Base-by-base conservation (phyloP, 2,888 invertebrate genomes). In the Philonicus albiceps region DNA sequence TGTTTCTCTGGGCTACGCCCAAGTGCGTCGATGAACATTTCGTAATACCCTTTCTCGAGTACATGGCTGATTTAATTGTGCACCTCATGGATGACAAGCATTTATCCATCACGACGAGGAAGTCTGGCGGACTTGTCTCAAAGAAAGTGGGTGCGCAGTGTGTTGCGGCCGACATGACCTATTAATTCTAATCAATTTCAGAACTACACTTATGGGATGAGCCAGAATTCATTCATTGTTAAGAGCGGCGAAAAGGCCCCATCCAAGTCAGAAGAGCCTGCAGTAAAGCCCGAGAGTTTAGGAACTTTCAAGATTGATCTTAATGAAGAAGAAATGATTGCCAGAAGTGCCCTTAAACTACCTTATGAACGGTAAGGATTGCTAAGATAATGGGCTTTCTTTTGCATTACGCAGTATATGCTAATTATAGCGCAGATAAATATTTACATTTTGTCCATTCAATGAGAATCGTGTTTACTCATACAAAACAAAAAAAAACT, bases 261-360 rank as follows among this genome's bases (percentile, higher is more conserved):
- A 80, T 22, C 80, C 64, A 80, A 55, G 34, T 8, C 86, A 27
- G 88, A 88, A 27, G 85, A 80, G 4, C 22, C 30, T 4, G 27
- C 49, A 3, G 81, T 80, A 4, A 87, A 88, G 43, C 88, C 88
- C 8, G 87, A 88, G 53, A 80, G 55, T 8, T 73, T 89, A 3
- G 90, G 90, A 34, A 92, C 92, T 6, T 92, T 92, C 74, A 92
- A 92, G 89, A 92, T 92, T 31, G 91, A 92, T 55, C 87, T 92
- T 6, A 91, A 91, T 27, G 92, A 92, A 86, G 91, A 92, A 64
- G 92, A 92, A 87, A 86, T 92, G 6, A 89, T 91, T 8, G 92
- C 92, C 3, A 91, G 92, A 27, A 92, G 91, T 90, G 90, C 92
- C 1, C 88, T 92, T 16, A 91, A 90, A 87, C 88, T 92, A 89